Evolutionary conservation across 2,113 vertebrate species (phyloP).

Genomic region (Chaetodon trifascialis): DNA sequence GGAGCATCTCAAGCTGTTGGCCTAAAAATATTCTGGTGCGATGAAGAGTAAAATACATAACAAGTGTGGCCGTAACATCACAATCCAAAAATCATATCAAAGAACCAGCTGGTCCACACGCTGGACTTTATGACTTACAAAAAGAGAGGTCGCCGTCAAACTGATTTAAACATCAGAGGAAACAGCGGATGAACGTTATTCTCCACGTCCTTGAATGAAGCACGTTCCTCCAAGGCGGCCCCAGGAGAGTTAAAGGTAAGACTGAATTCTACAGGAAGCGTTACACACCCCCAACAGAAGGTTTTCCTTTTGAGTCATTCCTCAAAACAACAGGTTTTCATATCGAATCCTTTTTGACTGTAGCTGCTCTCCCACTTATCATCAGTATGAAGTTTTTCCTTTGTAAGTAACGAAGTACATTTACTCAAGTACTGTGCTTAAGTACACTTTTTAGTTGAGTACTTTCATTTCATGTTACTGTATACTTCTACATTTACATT

Average conservation of each 20-base stretch:
- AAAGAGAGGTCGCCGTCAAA: neutral
- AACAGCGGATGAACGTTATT: neutral
- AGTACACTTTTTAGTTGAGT: no score
- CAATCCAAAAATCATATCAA: conserved; percentile 42
- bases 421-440: no score
- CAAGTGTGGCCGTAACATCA: neutral
- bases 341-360: no score
- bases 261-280: no score
- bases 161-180: conserved; percentile 1
- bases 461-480: no score
- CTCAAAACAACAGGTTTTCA: no score
- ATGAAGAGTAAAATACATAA: conserved; percentile 21
- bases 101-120: neutral
- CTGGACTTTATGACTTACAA: neutral
- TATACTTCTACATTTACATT: no score
- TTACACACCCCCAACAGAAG: no score
- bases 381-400: no score
- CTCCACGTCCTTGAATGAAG: neutral
- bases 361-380: no score
- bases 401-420: no score
- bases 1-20: conserved; percentile 45
- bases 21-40: conserved; percentile 39
- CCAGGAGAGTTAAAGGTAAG: neutral
- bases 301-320: no score
- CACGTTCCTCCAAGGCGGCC: neutral